Percentiles rank a stretch among this genome's conserved stretches.
Conservation (phyloP, 1,140 invertebrate species). For the Archivesica marissinica region DNA sequence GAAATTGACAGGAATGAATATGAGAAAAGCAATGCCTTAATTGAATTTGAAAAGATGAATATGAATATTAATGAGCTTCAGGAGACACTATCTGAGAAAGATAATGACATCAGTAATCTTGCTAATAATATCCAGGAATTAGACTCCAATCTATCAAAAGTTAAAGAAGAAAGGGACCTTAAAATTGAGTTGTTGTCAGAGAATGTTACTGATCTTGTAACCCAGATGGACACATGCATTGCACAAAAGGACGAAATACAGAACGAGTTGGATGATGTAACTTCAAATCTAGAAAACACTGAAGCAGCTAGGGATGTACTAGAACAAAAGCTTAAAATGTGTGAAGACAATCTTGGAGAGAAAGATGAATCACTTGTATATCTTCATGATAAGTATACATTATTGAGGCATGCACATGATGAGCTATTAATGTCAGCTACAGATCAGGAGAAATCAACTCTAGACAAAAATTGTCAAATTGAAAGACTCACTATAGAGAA, state of each 20-base stretch:
- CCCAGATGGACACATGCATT: slow-evolving; percentile 43
- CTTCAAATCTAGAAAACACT: slow-evolving; percentile 52
- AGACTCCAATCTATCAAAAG: slow-evolving; percentile 43
- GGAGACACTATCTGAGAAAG: slow-evolving; percentile 35
- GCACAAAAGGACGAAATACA: slow-evolving; percentile 42
- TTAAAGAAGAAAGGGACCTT: slow-evolving; percentile 48
- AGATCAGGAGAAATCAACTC: slow-evolving; percentile 20
- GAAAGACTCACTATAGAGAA: slow-evolving; percentile 43
- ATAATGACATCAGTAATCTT: slow-evolving; percentile 57
- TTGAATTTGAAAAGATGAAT: slow-evolving; percentile 47
- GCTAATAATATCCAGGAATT: slow-evolving; percentile 53
- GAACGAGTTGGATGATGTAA: slow-evolving; percentile 30
- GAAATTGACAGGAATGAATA: slow-evolving; percentile 34
- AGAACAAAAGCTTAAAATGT: slow-evolving; percentile 35
- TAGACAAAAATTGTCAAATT: slow-evolving; percentile 25
- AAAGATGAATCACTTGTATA: not conserved
- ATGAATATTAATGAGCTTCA: slow-evolving; percentile 4
- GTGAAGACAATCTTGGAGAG: slow-evolving; percentile 3
- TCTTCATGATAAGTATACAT: not conserved
- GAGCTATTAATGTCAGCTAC: not conserved
- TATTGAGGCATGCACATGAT: slow-evolving; percentile 8
- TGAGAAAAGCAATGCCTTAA: slow-evolving; percentile 51
- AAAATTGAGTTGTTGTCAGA: slow-evolving; percentile 54
- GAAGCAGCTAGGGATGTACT: slow-evolving; percentile 52
- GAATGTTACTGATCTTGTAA: slow-evolving; percentile 56